Evolutionary conservation across 2,888 invertebrate species (phyloP), one percentile per base, ranked within the genome.

Genomic region (Cantharis flavilabris): DNA sequence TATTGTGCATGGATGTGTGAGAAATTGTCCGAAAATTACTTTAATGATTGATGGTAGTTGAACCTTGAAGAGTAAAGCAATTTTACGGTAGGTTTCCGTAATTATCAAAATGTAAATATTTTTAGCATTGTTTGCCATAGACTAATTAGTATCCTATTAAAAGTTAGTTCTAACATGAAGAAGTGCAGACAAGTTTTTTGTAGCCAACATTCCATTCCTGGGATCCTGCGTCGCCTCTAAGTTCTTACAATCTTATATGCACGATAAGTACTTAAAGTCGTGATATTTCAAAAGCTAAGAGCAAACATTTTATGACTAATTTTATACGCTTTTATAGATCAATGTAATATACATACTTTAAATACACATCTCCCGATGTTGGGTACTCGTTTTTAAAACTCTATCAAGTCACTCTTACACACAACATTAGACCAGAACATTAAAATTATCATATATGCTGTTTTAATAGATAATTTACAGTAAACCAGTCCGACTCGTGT

Each of bases 181-280:
- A 73, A 73, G 69, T 73, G 69, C 73, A 73, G 73, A 73, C 73
- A 49, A 70, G 26, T 67, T 73, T 73, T 73, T 73, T 73, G 69
- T 30, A 62, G 30, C 62, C 67, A 62, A 62, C 69, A 69, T 73
- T 49, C 49, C 49, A 49, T 49, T 70, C 69, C 69, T 72, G 67
- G 67, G 67, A 69, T 30, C 49, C 26, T 65, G 72, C 65, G 65
- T 72, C 72, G 65, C 67, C 72, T 49, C n/a, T 49, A 33, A 72
- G 65, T 72, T 72, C 65, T 72, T 72, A 72, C 72, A 23, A 67
- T 67, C 65, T 67, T 67, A 67, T 67, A 67, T 72, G 72, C 67
- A 67, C 72, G 72, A 72, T 65, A 67, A 67, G 65, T 67, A 72
- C 67, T 72, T 65, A 23, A 49, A 72, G 67, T 72, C 72, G 72